A percentile compares a stretch with the other conserved stretches of the same genome.
phyloP scores from a whole-genome alignment of 2,888 invertebrate genomes.

The Lobophora halterata region DNA sequence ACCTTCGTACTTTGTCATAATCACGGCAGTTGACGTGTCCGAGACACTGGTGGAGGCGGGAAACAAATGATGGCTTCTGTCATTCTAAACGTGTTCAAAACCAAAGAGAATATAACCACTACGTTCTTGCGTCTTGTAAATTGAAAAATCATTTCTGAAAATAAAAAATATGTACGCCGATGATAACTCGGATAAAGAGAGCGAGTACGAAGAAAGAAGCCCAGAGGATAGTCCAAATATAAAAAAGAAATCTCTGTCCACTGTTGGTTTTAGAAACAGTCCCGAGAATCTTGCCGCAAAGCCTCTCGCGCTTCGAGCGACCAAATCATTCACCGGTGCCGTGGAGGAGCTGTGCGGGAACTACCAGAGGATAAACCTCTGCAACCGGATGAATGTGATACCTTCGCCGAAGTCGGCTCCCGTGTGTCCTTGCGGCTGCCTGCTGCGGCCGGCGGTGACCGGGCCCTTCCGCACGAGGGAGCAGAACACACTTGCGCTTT shows the following conservation, averaged over 20 bases:
- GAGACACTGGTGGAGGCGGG: constrained; percentile 40
- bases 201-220: constrained; percentile 62
- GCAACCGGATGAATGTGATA: constrained; percentile 54
- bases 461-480: constrained; percentile 70
- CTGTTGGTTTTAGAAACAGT: constrained; percentile 63
- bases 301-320: constrained; percentile 64
- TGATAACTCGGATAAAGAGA: constrained; percentile 70
- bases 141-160: constrained; percentile 23
- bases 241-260: constrained; percentile 68
- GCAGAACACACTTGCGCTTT: constrained; percentile 62
- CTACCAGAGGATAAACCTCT: constrained; percentile 61
- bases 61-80: constrained; percentile 50
- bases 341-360: constrained; percentile 67
- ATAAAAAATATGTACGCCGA: constrained; percentile 68
- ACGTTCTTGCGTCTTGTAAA: constrained; percentile 7
- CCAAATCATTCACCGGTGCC: constrained; percentile 70
- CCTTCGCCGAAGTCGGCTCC: constrained; percentile 51
- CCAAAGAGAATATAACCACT: too few relatives aligned
- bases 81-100: constrained; percentile 26
- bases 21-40: constrained; percentile 8
- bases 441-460: constrained; percentile 54
- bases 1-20: too few relatives aligned
- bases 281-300: constrained; percentile 58
- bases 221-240: constrained; percentile 59
- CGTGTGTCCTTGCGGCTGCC: constrained; percentile 71